Evolutionary conservation across 2,797 vertebrate species (phyloP).

Genomic region (Cottoperca gobio): DNA sequence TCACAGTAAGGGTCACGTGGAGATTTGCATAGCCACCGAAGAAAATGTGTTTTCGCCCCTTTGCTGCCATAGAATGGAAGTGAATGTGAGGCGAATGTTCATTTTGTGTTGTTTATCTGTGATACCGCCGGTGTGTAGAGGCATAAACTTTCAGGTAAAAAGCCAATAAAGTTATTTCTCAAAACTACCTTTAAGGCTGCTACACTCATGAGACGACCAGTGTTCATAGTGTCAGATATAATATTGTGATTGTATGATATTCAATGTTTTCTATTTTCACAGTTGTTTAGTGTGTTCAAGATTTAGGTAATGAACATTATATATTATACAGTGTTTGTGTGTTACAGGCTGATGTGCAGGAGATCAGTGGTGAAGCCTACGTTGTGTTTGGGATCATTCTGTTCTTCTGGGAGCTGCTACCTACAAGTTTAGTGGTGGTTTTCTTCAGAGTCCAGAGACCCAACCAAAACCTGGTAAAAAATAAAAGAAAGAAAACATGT

Average conservation of each 20-base stretch:
- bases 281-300: background rate
- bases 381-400: slow-evolving; percentile 93
- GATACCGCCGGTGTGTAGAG: too few relatives aligned
- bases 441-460: slow-evolving; percentile 95
- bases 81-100: too few relatives aligned
- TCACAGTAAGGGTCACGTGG: too few relatives aligned
- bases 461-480: slow-evolving; percentile 92
- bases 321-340: background rate
- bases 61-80: too few relatives aligned
- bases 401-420: slow-evolving; percentile 96
- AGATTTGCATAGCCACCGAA: too few relatives aligned
- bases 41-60: too few relatives aligned
- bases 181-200: background rate
- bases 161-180: too few relatives aligned
- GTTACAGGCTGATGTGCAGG: slow-evolving; percentile 83
- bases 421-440: slow-evolving; percentile 91
- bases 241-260: background rate
- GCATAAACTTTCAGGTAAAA: too few relatives aligned
- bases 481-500: slow-evolving; percentile 69
- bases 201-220: background rate
- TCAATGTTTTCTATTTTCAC: background rate
- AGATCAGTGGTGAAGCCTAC: slow-evolving; percentile 89
- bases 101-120: too few relatives aligned
- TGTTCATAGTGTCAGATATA: background rate
- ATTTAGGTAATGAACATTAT: background rate